These are phyloP conservation scores for Carcina quercana DNA, from an alignment of 2,888 invertebrate genomes.

Conservation along the genomic window DNA sequence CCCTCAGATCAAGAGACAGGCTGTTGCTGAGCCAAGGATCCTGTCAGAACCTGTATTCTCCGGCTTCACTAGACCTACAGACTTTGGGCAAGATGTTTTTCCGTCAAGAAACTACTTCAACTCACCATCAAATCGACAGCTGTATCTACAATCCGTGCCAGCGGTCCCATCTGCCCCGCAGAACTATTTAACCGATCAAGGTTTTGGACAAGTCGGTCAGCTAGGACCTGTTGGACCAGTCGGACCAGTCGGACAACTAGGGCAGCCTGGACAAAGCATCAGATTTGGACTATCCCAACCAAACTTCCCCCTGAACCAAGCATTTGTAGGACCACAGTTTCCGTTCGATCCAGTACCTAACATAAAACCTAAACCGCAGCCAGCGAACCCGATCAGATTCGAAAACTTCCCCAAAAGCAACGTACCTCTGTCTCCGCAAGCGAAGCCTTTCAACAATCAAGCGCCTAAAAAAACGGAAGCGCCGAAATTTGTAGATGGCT, in stretches of 20 bases:
- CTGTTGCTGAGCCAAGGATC: slow-evolving; percentile 63
- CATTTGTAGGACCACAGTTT: slow-evolving; percentile 51
- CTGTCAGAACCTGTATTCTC: slow-evolving; percentile 52
- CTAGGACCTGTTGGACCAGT: too few relatives aligned
- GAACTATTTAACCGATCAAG: slow-evolving; percentile 57
- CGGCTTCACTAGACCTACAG: slow-evolving; percentile 38
- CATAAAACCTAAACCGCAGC: slow-evolving; percentile 35
- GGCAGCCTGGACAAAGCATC: slow-evolving; percentile 53
- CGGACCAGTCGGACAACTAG: neutral
- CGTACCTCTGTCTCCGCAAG: slow-evolving; percentile 28
- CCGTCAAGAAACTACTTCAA: slow-evolving; percentile 48
- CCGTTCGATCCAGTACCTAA: slow-evolving; percentile 43
- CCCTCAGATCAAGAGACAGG: slow-evolving; percentile 50
- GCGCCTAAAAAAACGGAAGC: slow-evolving; percentile 35
- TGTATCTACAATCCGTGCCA: slow-evolving; percentile 55
- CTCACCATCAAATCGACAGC: slow-evolving; percentile 44
- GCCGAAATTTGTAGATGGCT: slow-evolving; percentile 60
- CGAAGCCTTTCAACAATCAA: slow-evolving; percentile 41
- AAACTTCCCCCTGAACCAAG: slow-evolving; percentile 55
- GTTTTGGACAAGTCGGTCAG: slow-evolving; percentile 27
- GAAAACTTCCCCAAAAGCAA: slow-evolving; percentile 32
- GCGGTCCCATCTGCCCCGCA: slow-evolving; percentile 61
- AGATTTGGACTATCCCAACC: slow-evolving; percentile 58
- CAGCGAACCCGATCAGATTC: slow-evolving; percentile 40
- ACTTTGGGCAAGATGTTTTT: slow-evolving; percentile 45